Conservation (phyloP, 1,140 invertebrate genomes). For the Procambarus clarkii region DNA sequence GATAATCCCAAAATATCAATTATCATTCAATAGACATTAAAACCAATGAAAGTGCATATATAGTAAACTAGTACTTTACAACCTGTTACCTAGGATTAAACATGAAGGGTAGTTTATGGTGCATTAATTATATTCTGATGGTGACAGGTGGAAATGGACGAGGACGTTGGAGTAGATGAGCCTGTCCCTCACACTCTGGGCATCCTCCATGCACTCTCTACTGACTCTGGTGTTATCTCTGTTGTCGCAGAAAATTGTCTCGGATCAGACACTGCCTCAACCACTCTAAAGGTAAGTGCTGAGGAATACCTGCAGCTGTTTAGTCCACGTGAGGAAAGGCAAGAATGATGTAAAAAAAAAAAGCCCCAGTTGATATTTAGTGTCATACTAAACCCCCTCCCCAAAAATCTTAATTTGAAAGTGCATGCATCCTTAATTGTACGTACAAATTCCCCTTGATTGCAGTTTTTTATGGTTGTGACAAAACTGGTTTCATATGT, state of each 20-base stretch:
- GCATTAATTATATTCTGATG: background rate
- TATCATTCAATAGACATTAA: no score
- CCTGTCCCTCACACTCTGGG: conserved; percentile 34
- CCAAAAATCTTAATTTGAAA: no score
- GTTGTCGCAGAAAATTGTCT: conserved; percentile 54
- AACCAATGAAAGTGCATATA: no score
- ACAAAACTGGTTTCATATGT: no score
- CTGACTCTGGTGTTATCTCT: conserved; percentile 58
- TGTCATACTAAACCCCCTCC: no score
- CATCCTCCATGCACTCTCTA: conserved; percentile 61
- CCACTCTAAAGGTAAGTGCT: conserved; percentile 51
- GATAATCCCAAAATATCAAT: no score
- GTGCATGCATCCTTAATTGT: background rate
- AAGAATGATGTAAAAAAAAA: background rate
- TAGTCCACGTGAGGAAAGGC: background rate
- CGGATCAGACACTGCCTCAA: conserved; percentile 45
- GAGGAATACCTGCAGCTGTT: no score
- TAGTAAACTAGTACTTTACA: no score
- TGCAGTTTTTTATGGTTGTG: no score
- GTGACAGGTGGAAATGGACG: conserved; percentile 39
- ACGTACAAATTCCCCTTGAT: background rate
- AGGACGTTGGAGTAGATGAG: conserved; percentile 21
- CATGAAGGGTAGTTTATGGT: no score
- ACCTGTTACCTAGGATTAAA: no score
- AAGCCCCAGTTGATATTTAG: background rate